Conservation (phyloP, 2,797 vertebrate species). For the Eulemur coronatus region DNA sequence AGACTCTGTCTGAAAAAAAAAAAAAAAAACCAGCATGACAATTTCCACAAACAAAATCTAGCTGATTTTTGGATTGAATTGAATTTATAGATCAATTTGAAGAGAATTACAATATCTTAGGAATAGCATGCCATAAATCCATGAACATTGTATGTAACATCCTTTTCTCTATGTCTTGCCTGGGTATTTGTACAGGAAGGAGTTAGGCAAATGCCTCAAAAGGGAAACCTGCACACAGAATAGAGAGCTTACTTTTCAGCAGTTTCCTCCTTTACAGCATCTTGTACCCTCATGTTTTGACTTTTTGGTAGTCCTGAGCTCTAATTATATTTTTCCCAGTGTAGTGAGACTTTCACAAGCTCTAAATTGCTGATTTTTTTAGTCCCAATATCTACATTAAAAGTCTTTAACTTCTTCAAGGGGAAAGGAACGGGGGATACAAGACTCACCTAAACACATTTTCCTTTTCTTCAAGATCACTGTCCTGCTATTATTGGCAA, state of each 20-base stretch:
- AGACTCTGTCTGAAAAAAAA: too few relatives aligned
- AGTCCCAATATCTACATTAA: background rate
- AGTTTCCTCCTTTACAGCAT: background rate
- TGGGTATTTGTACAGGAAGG: background rate
- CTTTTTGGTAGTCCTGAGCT: background rate
- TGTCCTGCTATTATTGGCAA: background rate
- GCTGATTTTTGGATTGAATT: background rate
- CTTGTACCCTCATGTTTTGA: background rate
- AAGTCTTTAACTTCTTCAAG: background rate
- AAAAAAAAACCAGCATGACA: too few relatives aligned
- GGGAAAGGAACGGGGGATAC: background rate
- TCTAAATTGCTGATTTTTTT: background rate
- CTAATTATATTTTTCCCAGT: background rate
- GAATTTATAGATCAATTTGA: background rate
- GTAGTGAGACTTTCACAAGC: background rate
- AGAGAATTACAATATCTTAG: background rate
- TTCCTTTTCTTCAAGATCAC: background rate
- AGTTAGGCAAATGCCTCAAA: background rate
- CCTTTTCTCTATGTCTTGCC: background rate
- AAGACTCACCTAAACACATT: background rate
- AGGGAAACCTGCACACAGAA: background rate
- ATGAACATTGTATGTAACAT: background rate
- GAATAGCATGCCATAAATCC: background rate
- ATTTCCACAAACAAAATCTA: slow-evolving; percentile 22
- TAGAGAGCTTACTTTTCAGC: background rate